Evolutionary conservation across 2,888 invertebrate genomes (phyloP).

Genomic region (Callinectes sapidus): DNA sequence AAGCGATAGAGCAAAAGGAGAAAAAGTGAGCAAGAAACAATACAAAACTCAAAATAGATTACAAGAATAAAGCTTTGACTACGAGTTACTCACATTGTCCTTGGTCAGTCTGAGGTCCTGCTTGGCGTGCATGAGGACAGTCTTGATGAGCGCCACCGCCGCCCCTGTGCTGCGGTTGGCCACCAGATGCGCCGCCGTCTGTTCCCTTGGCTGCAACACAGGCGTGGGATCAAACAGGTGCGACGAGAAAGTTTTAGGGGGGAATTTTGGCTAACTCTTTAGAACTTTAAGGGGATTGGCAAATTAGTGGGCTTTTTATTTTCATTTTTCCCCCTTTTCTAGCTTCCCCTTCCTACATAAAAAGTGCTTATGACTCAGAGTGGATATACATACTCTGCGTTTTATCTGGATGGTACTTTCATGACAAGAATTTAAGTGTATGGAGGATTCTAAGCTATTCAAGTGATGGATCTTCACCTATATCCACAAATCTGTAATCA

Average conservation of each 20-base stretch:
- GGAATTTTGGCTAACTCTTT: no score
- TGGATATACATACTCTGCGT: neutral
- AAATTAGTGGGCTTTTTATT: no score
- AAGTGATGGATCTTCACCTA: neutral
- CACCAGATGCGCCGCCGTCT: constrained; percentile 96
- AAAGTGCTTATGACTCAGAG: neutral
- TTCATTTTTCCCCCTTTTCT: no score
- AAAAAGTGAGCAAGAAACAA: neutral
- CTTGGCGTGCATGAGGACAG: constrained; percentile 90
- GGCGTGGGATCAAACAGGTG: constrained; percentile 11
- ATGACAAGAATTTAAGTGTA: neutral
- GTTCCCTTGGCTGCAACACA: constrained; percentile 86
- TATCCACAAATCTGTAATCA: constrained; percentile 1
- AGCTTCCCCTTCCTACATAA: no score
- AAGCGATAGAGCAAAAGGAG: neutral
- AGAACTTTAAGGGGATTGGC: no score
- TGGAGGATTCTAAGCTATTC: neutral
- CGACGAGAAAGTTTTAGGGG: neutral
- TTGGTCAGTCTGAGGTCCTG: constrained; percentile 90
- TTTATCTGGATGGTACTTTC: neutral
- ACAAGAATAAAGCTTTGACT: neutral
- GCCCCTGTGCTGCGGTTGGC: constrained; percentile 94
- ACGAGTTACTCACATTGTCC: constrained; percentile 86
- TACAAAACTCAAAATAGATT: no score
- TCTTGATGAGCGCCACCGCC: constrained; percentile 91